Evolutionary conservation across 2,797 vertebrate genomes (phyloP), one percentile per base, ranked within the genome.

Genomic region (Chiroxiphia lanceolata): DNA sequence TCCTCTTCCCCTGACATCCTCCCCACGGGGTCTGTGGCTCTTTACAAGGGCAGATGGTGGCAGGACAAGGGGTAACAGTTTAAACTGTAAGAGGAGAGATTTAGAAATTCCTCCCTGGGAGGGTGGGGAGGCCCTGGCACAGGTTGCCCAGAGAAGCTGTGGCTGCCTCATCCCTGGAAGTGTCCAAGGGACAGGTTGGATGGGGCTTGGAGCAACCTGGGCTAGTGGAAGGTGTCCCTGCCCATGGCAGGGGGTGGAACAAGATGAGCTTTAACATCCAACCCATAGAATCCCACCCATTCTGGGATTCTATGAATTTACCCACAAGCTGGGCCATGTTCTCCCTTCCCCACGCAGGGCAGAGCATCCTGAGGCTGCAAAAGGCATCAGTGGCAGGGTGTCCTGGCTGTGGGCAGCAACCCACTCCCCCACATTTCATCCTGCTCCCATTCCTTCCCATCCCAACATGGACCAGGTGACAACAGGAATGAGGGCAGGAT

Each of bases 301-400:
- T 4, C 25, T 8, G 4, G 25, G 59, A 64, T 36, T 80, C n/a
- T 20, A 5, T 56, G 72, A 47, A 36, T 31, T 48, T 15, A 4
- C 19, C 29, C 34, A 5, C 1, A 4, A 26, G 48, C 14, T 51
- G 15, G 31, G 36, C 25, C 33, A 9, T 10, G 51, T 59, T 34
- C 44, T 75, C 27, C 16, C 34, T 31, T 11, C 42, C 13, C 50
- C 12, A 1, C 1, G 4, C 15, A 36, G 22, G 31, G 25, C 59
- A 85, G 47, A 90, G 27, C 38, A 50, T 27, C 38, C 68, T 13
- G 29, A 61, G 17, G 42, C 34, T 71, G 40, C 50, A 13, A 17
- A 50, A 25, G 1, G 2, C 3, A 2, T 15, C 2, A 0, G 4
- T 60, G 77, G 25, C 50, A 56, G 4, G 1, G 9, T 57, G 27